Conservation (phyloP, 2,888 invertebrate species). For the Drosophila vallismaia region DNA sequence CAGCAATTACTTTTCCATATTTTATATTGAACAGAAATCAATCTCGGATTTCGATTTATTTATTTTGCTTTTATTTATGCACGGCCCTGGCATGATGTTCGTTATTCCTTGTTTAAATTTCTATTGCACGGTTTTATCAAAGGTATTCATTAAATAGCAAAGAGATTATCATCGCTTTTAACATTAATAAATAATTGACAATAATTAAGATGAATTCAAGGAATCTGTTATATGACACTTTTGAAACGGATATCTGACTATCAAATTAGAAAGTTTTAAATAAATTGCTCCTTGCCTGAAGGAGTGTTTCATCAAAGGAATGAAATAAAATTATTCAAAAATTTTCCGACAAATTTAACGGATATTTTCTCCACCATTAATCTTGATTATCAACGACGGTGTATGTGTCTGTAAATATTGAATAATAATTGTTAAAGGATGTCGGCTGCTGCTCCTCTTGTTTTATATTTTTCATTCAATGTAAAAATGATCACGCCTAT, state of each 20-base stretch:
- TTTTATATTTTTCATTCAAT: slow-evolving; percentile 19
- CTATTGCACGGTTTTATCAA: neutral
- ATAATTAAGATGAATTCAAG: neutral
- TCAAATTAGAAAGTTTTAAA: neutral
- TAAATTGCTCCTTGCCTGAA: too few species aligned
- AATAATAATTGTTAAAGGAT: slow-evolving; percentile 45
- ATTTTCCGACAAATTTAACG: slow-evolving; percentile 42
- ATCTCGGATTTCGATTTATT: slow-evolving; percentile 20
- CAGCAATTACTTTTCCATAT: slow-evolving; percentile 23
- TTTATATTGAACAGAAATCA: slow-evolving; percentile 16
- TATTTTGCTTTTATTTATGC: neutral
- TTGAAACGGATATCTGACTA: neutral
- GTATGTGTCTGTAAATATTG: slow-evolving; percentile 37
- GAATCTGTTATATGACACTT: neutral
- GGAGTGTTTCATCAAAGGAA: neutral
- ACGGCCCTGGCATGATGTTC: neutral
- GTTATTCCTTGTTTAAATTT: neutral
- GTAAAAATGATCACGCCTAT: slow-evolving; percentile 24
- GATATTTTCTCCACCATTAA: slow-evolving; percentile 39
- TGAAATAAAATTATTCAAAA: slow-evolving; percentile 10
- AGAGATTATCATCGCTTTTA: neutral
- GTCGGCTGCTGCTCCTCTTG: slow-evolving; percentile 9
- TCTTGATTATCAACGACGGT: slow-evolving; percentile 34
- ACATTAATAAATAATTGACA: neutral
- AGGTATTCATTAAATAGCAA: neutral